Percentiles rank a stretch among this genome's conserved stretches.
Evolutionary conservation across 2,113 vertebrate species (phyloP).

Genomic region (western clawed frog (Xenopus tropicalis)): UCB_Xtro_10.0 CM004444.2:89235501-89236000

Average conservation of each 20-base stretch:
- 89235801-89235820: constrained; percentile 83
- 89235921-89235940: too few relatives aligned
- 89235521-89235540: constrained; percentile 96
- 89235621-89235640: neutral
- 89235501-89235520: constrained; percentile 94
- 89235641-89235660: constrained; percentile 68
- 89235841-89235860: too few relatives aligned
- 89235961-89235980: too few relatives aligned
- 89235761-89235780: constrained; percentile 95
- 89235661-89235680: constrained; percentile 91
- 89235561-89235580: constrained; percentile 73
- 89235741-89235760: constrained; percentile 93
- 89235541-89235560: constrained; percentile 98
- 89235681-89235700: constrained; percentile 98
- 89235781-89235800: constrained; percentile 95
- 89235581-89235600: constrained; percentile 14
- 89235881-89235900: too few relatives aligned
- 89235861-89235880: too few relatives aligned
- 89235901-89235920: too few relatives aligned
- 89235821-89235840: constrained; percentile 36
- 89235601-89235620: neutral
- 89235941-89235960: too few relatives aligned
- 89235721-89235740: constrained; percentile 96
- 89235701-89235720: constrained; percentile 97
- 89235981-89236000: too few relatives aligned